Conservation (phyloP, 2,113 vertebrate species). For the Drymodes brunneopygia region DNA sequence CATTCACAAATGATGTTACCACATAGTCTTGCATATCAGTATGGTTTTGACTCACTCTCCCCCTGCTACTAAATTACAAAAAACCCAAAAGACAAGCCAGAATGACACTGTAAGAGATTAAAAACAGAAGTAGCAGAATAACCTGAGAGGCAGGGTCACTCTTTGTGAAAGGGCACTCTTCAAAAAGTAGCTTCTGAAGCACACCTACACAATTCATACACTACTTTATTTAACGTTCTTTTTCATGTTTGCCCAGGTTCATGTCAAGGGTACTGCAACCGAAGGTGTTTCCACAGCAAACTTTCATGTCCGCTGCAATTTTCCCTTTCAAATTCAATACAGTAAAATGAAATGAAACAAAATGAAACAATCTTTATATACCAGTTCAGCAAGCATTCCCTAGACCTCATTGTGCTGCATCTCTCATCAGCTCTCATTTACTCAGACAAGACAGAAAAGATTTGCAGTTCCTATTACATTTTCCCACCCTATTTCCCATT, state of each 20-base stretch:
- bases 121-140: not conserved
- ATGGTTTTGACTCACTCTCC: not conserved
- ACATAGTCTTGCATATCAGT: not conserved
- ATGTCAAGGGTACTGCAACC: constrained; percentile 10
- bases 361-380: constrained; percentile 60
- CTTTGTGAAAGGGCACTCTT: not conserved
- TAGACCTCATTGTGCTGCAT: constrained; percentile 50
- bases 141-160: not conserved
- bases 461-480: constrained; percentile 67
- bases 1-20: not conserved
- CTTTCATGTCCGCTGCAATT: constrained; percentile 33
- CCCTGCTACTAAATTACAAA: not conserved
- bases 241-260: constrained; percentile 34
- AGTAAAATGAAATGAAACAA: constrained; percentile 56
- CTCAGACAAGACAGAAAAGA: constrained; percentile 66
- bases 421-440: constrained; percentile 70
- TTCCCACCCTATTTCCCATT: constrained; percentile 52
- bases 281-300: constrained; percentile 33
- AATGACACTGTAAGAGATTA: not conserved
- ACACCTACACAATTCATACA: constrained; percentile 10
- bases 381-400: constrained; percentile 54
- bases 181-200: constrained; percentile 32
- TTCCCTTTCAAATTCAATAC: constrained; percentile 57
- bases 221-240: constrained; percentile 19
- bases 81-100: not conserved